Percentiles rank a stretch among this genome's conserved stretches.
phyloP scores from a whole-genome alignment of 2,113 vertebrate species.

The Actinemys pallida region DNA sequence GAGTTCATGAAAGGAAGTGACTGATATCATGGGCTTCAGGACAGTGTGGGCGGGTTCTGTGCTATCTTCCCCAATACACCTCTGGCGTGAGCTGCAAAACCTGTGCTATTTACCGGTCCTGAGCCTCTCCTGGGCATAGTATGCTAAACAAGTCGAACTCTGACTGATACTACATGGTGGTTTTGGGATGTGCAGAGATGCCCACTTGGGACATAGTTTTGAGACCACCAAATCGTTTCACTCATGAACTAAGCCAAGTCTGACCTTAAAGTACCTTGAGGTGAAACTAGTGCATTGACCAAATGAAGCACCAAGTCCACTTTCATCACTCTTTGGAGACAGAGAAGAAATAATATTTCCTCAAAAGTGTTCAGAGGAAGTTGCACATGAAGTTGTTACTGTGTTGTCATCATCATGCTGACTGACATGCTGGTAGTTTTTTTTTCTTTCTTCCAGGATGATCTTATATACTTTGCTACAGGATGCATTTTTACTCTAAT shows the following conservation, averaged over 20 bases:
- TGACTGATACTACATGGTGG: background rate
- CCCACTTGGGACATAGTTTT: background rate
- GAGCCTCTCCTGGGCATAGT: background rate
- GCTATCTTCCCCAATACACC: background rate
- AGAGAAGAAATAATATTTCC: background rate
- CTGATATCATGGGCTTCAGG: background rate
- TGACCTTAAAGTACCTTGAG: constrained; percentile 23
- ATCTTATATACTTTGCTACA: background rate
- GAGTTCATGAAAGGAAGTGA: constrained; percentile 14
- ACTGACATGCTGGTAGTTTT: background rate
- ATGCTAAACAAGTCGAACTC: background rate
- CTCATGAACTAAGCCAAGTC: background rate
- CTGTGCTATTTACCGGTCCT: background rate
- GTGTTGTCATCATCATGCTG: background rate
- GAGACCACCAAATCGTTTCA: constrained; percentile 9
- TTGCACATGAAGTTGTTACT: background rate
- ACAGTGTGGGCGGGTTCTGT: background rate
- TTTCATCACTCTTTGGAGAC: background rate
- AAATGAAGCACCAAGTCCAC: background rate
- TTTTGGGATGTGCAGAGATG: background rate
- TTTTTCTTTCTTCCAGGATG: background rate
- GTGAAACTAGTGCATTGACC: background rate
- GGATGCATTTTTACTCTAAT: background rate
- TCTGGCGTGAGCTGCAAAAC: background rate
- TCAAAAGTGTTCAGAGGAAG: background rate